phyloP scores from a whole-genome alignment of 2,113 vertebrate genomes.

The Oreotrochilus melanogaster region DNA sequence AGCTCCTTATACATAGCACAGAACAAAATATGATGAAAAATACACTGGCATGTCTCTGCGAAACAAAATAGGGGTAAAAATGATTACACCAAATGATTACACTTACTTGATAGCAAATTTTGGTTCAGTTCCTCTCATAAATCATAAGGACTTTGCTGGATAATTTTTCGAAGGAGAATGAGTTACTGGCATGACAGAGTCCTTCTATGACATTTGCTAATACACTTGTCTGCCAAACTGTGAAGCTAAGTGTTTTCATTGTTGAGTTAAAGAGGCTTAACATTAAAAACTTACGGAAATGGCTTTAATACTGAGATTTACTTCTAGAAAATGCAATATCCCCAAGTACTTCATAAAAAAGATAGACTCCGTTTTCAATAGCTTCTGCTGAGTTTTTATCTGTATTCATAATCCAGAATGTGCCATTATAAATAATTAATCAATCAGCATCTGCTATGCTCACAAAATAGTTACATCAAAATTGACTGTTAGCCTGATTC shows the following conservation, averaged over 20 bases:
- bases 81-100: background rate
- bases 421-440: constrained; percentile 55
- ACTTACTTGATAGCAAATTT: background rate
- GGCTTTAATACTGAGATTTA: constrained; percentile 64
- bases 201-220: constrained; percentile 63
- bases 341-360: constrained; percentile 19
- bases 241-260: constrained; percentile 72
- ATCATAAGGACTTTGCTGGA: constrained; percentile 21
- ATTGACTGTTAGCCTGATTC: background rate
- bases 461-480: background rate
- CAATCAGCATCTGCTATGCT: constrained; percentile 17
- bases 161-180: constrained; percentile 42
- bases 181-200: constrained; percentile 31
- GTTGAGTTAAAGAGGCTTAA: constrained; percentile 70
- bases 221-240: constrained; percentile 64
- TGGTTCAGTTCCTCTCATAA: constrained; percentile 13
- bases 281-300: constrained; percentile 67
- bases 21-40: background rate
- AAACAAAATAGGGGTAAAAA: background rate
- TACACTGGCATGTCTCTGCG: background rate
- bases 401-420: constrained; percentile 29
- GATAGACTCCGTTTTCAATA: background rate
- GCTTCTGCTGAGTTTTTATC: constrained; percentile 48
- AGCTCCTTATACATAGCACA: background rate
- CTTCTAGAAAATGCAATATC: constrained; percentile 55